Evolutionary conservation across 1,140 invertebrate genomes (phyloP), one percentile per base, ranked within the genome.

Genomic region (Callitettix versicolor): DNA sequence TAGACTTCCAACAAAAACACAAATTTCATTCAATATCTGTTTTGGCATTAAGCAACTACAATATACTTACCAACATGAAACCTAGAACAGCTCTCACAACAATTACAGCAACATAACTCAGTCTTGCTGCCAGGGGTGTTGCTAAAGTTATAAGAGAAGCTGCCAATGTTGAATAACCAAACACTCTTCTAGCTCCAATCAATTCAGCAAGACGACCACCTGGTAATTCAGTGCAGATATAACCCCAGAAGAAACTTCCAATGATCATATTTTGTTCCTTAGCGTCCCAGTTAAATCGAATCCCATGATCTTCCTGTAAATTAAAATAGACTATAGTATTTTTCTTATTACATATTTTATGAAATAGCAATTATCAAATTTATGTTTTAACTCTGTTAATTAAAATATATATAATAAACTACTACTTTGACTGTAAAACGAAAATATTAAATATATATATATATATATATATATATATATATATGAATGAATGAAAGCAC

Each of bases 161-260:
- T 22, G 84, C 68, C 21, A 93, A 69, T 75, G 93, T 91, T 46
- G 88, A 88, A 65, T 84, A 82, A 42, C 87, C 88, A 61, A 94
- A 91, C 12, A 94, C 83, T 64, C 70, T 79, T 70, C 83, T 82
- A 3, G 85, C 83, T n/a, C 89, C 88, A 47, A 90, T 77, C 24
- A 86, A 67, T 65, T 93, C 90, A 12, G 88, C 86, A 33, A 93
- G 69, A 50, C 88, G 76, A 4, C 90, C 90, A 7, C 90, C 91
- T 0, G 91, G 88, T 40, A 95, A 70, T 69, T 92, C 91, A 36
- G 89, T 91, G 26, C 87, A 74, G 9, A 93, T 78, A 69, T 93
- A 94, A 3, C 91, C 91, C 84, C 88, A 90, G 74, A 89, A 94
- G 75, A 93, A 94, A 58, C 82, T 80, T 9, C 89, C 88, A 12